phyloP scores from a whole-genome alignment of 2,888 invertebrate genomes.

The Rhagonycha fulva region DNA sequence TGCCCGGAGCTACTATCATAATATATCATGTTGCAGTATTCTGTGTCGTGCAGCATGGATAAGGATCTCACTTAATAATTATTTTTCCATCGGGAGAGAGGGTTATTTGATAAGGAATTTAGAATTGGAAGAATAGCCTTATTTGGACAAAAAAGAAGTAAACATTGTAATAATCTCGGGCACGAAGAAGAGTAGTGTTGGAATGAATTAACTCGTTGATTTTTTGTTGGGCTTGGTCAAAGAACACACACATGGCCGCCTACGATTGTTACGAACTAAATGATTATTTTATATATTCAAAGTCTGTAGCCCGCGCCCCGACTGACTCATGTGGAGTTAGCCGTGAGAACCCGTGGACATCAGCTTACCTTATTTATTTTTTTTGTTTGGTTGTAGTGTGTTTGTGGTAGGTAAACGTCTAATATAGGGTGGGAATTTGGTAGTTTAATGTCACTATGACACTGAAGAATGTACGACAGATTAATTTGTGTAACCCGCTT shows the following conservation, averaged over 20 bases:
- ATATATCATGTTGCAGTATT: background rate
- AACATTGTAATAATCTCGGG: background rate
- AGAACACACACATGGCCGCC: constrained; percentile 44
- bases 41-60: background rate
- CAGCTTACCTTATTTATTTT: constrained; percentile 33
- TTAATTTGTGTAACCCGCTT: constrained; percentile 25
- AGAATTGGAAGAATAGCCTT: background rate
- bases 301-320: constrained; percentile 63
- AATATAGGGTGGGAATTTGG: constrained; percentile 32
- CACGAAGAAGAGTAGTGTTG: constrained; percentile 20
- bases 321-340: constrained; percentile 58
- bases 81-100: background rate
- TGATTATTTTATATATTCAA: constrained; percentile 44
- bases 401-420: constrained; percentile 36
- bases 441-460: constrained; percentile 34
- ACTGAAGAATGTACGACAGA: constrained; percentile 36
- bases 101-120: background rate
- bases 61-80: background rate
- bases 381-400: constrained; percentile 38
- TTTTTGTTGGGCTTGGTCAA: constrained; percentile 39
- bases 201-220: constrained; percentile 34
- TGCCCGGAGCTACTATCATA: background rate
- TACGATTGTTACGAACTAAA: constrained; percentile 41
- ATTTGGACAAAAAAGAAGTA: background rate
- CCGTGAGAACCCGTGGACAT: constrained; percentile 39